Evolutionary conservation across 2,888 invertebrate species (phyloP), one percentile per base, ranked within the genome.

Genomic region (Drosophila subquinaria): DNA sequence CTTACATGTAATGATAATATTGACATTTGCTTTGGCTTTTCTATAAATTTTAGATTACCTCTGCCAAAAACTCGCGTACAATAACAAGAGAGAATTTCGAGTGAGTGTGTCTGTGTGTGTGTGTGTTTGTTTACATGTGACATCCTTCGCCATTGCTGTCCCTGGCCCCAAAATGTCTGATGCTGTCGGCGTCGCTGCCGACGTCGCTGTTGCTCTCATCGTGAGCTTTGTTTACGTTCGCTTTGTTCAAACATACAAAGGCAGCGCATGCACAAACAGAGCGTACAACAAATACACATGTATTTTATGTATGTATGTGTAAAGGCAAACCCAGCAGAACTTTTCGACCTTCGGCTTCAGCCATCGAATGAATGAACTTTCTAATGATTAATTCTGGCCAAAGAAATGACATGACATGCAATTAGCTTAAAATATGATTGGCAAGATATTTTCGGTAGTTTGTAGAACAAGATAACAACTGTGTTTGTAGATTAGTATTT

Each of bases 141-240:
- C 84, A 84, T 82, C 72, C 81, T 82, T 88, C 62, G 63, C 47
- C 64, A 63, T 67, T 50, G 63, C 62, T 85, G 85, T 88, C 88
- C 88, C 83, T 85, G 88, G 85, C 88, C 88, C 78, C 86, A 88
- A 88, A 88, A 86, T 81, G 81, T 83, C 77, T 65, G 71, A 67
- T 65, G 63, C 73, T 64, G 72, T 63, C 60, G 50, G 56, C 75
- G 64, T 67, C 75, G 48, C 51, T 47, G 76, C 42, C 35, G 45
- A 43, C 59, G 72, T 55, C 40, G 27, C 43, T 51, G 64, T 43
- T 62, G 69, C 67, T 73, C 70, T 64, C 61, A 52, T 60, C 50
- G 64, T 81, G 57, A 65, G 82, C 71, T 86, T 86, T 85, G 85
- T 85, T 85, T 85, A 82, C 86, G 69, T 77, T 77, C 65, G 72